Percentiles rank a stretch among this genome's conserved stretches.
Evolutionary conservation across 2,888 invertebrate genomes (phyloP).

Genomic region (Dusona sp.): DNA sequence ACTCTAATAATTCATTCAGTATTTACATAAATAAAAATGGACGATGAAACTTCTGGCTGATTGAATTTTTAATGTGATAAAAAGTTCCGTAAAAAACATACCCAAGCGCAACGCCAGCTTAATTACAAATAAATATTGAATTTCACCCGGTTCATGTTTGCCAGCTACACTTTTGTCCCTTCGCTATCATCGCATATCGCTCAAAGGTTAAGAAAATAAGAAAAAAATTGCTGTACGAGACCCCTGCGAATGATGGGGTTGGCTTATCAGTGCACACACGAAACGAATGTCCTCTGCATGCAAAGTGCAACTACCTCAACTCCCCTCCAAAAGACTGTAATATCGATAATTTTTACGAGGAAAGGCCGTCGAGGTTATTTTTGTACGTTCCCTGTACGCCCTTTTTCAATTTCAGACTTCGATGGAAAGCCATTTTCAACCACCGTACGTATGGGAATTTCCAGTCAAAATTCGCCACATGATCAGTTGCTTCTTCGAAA

Average conservation of each 20-base stretch:
- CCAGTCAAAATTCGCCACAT: neutral
- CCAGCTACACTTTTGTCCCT: constrained; percentile 54
- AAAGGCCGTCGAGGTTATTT: constrained; percentile 10
- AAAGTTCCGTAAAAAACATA: neutral
- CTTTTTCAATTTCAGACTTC: neutral
- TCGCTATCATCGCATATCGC: constrained; percentile 58
- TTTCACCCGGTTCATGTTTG: constrained; percentile 38
- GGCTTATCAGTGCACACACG: constrained; percentile 61
- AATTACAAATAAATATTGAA: constrained; percentile 64
- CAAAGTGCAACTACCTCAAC: constrained; percentile 41
- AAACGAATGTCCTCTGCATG: constrained; percentile 52
- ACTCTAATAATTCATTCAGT: neutral
- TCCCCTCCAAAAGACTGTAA: constrained; percentile 3
- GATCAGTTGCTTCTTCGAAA: neutral
- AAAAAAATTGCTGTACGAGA: constrained; percentile 40
- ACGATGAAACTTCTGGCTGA: neutral
- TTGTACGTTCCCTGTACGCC: neutral
- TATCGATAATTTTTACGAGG: constrained; percentile 8
- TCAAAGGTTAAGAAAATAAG: constrained; percentile 21
- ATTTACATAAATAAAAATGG: neutral
- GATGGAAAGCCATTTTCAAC: neutral
- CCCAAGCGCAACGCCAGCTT: constrained; percentile 5
- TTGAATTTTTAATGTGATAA: neutral
- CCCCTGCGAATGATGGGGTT: constrained; percentile 57
- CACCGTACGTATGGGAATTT: neutral